These are phyloP conservation scores for Diadumene lineata DNA, from an alignment of 92 coral and sea anemone species.

Conservation along the genomic window DNA sequence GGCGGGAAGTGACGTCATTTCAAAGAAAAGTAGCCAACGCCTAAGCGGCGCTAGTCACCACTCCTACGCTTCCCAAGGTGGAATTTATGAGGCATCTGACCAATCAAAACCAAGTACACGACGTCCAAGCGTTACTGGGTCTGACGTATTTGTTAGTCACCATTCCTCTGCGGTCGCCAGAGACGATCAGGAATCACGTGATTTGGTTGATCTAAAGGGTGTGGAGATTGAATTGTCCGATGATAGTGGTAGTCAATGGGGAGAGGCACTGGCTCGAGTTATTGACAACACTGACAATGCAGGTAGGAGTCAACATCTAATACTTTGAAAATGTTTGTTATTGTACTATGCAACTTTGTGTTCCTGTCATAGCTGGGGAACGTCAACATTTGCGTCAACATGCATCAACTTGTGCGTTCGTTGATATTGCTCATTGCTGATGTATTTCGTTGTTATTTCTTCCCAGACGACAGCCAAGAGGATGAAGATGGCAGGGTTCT, in stretches of 20 bases:
- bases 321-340: no score
- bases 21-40: conserved; percentile 25
- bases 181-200: conserved; percentile 14
- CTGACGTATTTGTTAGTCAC: conserved; percentile 15
- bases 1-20: neutral
- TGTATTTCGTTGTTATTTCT: neutral
- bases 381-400: no score
- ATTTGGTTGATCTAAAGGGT: conserved; percentile 20
- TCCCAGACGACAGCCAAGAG: conserved; percentile 25
- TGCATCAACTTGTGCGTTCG: neutral
- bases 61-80: neutral
- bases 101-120: conserved; percentile 10
- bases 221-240: conserved; percentile 33
- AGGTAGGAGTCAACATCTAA: no score
- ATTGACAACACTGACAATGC: conserved; percentile 5
- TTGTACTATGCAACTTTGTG: no score
- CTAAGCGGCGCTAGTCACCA: conserved; percentile 39
- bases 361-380: no score
- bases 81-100: neutral
- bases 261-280: conserved; percentile 26
- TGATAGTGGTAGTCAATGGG: conserved; percentile 43
- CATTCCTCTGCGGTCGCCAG: conserved; percentile 9
- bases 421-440: neutral
- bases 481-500: conserved; percentile 21
- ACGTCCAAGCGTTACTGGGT: conserved; percentile 19